Conservation (phyloP, 2,888 invertebrate genomes). For the Lasioglossum figueresi region DNA sequence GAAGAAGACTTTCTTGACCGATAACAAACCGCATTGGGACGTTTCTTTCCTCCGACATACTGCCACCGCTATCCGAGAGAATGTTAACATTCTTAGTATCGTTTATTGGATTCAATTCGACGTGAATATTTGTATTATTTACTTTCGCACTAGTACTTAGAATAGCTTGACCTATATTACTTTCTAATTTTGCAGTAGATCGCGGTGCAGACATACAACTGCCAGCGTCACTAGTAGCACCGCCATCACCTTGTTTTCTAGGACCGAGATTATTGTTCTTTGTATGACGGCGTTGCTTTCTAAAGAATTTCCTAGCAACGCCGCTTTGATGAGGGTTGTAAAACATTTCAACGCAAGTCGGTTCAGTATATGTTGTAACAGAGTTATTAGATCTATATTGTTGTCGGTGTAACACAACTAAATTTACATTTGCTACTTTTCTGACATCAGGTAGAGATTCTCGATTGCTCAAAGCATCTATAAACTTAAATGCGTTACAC, state of each 20-base stretch:
- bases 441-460: slow-evolving; percentile 61
- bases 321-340: slow-evolving; percentile 97
- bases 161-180: slow-evolving; percentile 84
- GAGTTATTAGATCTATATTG: slow-evolving; percentile 90
- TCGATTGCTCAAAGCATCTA: slow-evolving; percentile 84
- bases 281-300: slow-evolving; percentile 91
- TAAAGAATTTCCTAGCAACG: slow-evolving; percentile 96
- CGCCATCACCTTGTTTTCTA: slow-evolving; percentile 87
- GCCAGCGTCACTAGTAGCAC: slow-evolving; percentile 86
- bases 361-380: slow-evolving; percentile 87
- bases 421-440: slow-evolving; percentile 87
- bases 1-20: slow-evolving; percentile 80
- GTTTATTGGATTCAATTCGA: slow-evolving; percentile 87
- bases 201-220: slow-evolving; percentile 84
- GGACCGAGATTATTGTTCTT: slow-evolving; percentile 90
- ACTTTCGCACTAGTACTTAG: slow-evolving; percentile 91
- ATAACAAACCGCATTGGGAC: slow-evolving; percentile 81
- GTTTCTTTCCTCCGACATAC: slow-evolving; percentile 78
- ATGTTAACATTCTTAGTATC: slow-evolving; percentile 88
- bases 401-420: slow-evolving; percentile 89
- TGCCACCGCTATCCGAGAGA: slow-evolving; percentile 87
- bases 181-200: slow-evolving; percentile 83
- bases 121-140: slow-evolving; percentile 92
- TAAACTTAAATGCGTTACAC: slow-evolving; percentile 87
- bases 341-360: slow-evolving; percentile 90